These are phyloP conservation scores for Phainopepla nitens DNA, from an alignment of 2,113 vertebrate genomes.

Conservation along the genomic window DNA sequence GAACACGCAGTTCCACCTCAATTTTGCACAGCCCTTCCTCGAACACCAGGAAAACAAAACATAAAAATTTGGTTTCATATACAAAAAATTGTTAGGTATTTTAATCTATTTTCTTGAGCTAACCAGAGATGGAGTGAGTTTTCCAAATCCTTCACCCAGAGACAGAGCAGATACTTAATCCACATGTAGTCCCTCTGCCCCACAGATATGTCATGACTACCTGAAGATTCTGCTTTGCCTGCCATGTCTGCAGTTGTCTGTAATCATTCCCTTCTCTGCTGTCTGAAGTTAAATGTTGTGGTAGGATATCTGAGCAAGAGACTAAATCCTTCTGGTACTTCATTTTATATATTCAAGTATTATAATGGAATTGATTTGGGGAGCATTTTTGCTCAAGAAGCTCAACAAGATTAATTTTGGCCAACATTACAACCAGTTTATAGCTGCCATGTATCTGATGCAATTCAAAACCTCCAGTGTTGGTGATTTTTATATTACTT, in stretches of 20 bases:
- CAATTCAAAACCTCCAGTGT: background rate
- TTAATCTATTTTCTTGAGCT: background rate
- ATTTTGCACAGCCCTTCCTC: background rate
- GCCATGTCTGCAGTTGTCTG: background rate
- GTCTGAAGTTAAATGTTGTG: background rate
- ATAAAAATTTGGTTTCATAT: background rate
- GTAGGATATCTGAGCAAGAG: background rate
- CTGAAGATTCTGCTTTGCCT: background rate
- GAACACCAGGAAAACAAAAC: background rate
- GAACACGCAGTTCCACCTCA: fast-evolving
- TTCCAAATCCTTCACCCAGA: background rate
- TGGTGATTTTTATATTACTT: background rate
- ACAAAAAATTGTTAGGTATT: background rate
- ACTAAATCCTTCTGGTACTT: background rate
- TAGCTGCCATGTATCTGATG: background rate
- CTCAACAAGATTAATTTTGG: background rate
- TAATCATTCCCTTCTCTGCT: background rate
- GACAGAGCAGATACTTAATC: background rate
- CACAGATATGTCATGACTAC: too few species aligned
- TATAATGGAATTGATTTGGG: background rate
- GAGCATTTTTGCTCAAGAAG: background rate
- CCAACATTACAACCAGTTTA: background rate
- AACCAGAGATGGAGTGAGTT: background rate
- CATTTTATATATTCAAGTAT: background rate
- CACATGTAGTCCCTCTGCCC: background rate